Percentiles rank a stretch among this genome's conserved stretches.
Conservation (phyloP, 2,888 invertebrate species). For the Lithosia quadra region DNA sequence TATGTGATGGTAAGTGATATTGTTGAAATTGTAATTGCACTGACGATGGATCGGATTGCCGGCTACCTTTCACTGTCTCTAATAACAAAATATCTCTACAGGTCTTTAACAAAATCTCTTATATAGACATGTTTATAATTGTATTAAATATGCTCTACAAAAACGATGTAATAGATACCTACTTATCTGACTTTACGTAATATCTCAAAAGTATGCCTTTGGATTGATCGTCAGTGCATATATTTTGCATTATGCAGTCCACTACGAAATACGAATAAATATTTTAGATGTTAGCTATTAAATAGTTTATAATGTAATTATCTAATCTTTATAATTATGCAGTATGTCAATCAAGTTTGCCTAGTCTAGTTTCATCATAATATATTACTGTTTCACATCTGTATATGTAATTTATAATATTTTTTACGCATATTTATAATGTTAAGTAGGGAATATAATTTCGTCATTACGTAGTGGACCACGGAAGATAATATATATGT, state of each 20-base stretch:
- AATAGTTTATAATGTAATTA: neutral
- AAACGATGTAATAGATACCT: no score
- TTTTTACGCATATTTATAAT: no score
- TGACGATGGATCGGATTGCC: conserved; percentile 35
- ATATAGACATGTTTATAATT: neutral
- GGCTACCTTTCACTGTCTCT: neutral
- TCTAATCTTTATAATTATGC: no score
- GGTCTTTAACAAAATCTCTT: neutral
- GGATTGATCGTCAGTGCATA: conserved; percentile 37
- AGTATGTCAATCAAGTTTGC: no score
- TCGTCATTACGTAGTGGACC: conserved; percentile 28
- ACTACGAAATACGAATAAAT: conserved; percentile 22
- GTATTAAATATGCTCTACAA: neutral
- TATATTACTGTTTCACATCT: no score
- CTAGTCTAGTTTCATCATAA: no score
- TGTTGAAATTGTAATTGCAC: conserved; percentile 26
- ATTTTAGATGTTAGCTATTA: neutral
- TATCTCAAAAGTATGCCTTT: neutral
- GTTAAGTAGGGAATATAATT: neutral
- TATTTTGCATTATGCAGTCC: conserved; percentile 13
- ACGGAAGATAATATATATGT: conserved; percentile 8
- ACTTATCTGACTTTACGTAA: neutral
- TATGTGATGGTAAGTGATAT: conserved; percentile 16
- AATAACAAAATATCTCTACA: no score
- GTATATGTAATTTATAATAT: no score